Evolutionary conservation across 2,888 invertebrate genomes (phyloP), one percentile per base, ranked within the genome.

Genomic region (Lithophane ornitopus): DNA sequence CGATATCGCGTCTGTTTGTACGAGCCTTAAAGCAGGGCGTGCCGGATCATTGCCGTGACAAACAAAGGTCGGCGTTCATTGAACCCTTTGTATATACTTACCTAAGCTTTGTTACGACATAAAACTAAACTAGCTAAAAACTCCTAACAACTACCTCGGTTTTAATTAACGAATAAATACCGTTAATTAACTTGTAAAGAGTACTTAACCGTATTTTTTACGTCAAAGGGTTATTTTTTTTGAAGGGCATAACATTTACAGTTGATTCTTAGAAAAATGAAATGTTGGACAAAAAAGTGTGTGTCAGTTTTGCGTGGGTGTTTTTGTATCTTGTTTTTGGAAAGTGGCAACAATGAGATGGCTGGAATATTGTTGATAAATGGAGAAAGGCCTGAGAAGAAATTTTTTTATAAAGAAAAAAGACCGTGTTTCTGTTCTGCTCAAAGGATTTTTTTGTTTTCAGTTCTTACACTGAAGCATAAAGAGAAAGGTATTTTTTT

Each of bases 161-260:
- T 88, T 88, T 90, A 90, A 91, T 89, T 88, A 91, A 85, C 78
- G 75, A 84, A 87, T 79, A 77, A 87, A 77, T 78, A 85, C 86
- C 78, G 78, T 80, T 89, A 89, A 85, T 89, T 88, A 87, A 84
- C 80, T 81, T 78, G 76, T 71, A 74, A 84, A 82, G 66, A 70
- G 81, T 76, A 84, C 82, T 81, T 84, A 75, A 82, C 76, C 71
- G 70, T 80, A 49, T 84, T 74, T 75, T 82, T 71, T 39, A 66
- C 67, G 11, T 49, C 39, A 76, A 80, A 80, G 49, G 67, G 62
- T 59, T 67, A 61, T 65, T 59, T 66, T 44, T 66, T 63, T 39
- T 46, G 22, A 68, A n/a, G 39, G 62, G n/a, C 61, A 58, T 4
- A 41, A 4, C 34, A 34, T 6, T 34, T 34, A 34, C 34, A 34